Evolutionary conservation across 2,113 vertebrate species (phyloP), one percentile per base, ranked within the genome.

Genomic region (Seriola rivoliana): DNA sequence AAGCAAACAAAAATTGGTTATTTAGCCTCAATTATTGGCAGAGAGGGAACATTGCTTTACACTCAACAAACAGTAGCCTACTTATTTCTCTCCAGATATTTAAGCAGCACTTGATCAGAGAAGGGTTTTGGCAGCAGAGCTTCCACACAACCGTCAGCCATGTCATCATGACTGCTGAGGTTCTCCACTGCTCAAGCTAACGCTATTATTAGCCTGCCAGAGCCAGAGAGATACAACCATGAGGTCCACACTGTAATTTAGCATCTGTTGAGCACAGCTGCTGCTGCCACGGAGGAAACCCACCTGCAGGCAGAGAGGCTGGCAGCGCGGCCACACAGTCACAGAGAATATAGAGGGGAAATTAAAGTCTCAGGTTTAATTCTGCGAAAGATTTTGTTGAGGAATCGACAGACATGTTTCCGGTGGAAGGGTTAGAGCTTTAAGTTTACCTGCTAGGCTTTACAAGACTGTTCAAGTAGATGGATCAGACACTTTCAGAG

Each of bases 221-320:
- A 86, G 80, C 78, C 66, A 29, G 81, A 84, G 85, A 68, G 78
- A 90, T 70, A 82, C 71, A 40, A 75, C 81, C 87, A 84, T 69
- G 80, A 83, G 87, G 79, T 78, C 80, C 84, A 81, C 88, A 85
- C 94, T 92, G 78, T 93, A 93, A 93, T 93, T 94, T 94, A 95
- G 91, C 93, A 94, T 95, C 93, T 95, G 94, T 82, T 81, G 70
- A 90, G 72, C 84, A 72, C 92, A 92, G 92, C 88, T 92, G 92
- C 90, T 82, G 85, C 71, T 40, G 77, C 80, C 58, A 36, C 8
- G 40, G 74, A 88, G 71, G 77, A 80, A 81, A 80, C 81, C 87
- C 87, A 89, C 87, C 91, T 90, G 87, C 87, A 86, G 71, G 71
- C 69, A 29, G 29, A 63, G 58, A 25, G 10, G 65, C 63, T 50